Evolutionary conservation across 2,888 invertebrate genomes (phyloP), one percentile per base, ranked within the genome.

Genomic region (Parasteatoda lunata): DNA sequence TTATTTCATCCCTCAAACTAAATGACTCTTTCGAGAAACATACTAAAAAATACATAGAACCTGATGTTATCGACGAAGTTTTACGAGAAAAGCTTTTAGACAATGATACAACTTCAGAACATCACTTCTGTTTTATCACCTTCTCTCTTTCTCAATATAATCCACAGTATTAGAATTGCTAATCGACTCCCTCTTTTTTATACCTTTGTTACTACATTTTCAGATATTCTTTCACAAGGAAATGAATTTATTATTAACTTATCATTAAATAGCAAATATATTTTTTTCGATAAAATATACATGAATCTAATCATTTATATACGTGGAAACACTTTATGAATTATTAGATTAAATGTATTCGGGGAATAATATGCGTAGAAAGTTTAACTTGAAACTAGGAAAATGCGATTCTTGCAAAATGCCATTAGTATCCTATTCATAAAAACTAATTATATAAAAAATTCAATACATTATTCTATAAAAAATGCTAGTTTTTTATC

Each of bases 141-240:
- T 30, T 11, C 45, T 30, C n/a, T 59, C 71, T 64, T 54, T 76
- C 69, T 15, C 68, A 59, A 54, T 69, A 69, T 76, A 81, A 81
- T 81, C 81, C 81, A 75, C 49, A 69, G 45, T 75, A 81, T 81
- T 81, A 75, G 81, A 81, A 81, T 75, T 81, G 75, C 81, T 81
- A 81, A 81, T 81, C 75, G 69, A 59, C 48, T 81, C 73, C 11
- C 64, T 79, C 71, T 52, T 73, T 81, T 81, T 75, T 69, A 75
- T 51, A 66, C 73, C 68, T 69, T 66, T 81, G 47, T 75, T 81
- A 75, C 68, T 15, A 52, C 75, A 47, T 66, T 81, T 81, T 81
- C 81, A 68, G 30, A 30, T 49, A 30, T 30, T 30, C 30, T 30
- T 30, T 30, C 30, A 30, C 59, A 8, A 9, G 9, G 59, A 59